phyloP scores from a whole-genome alignment of 2,888 invertebrate species.

The Formica aserva region DNA sequence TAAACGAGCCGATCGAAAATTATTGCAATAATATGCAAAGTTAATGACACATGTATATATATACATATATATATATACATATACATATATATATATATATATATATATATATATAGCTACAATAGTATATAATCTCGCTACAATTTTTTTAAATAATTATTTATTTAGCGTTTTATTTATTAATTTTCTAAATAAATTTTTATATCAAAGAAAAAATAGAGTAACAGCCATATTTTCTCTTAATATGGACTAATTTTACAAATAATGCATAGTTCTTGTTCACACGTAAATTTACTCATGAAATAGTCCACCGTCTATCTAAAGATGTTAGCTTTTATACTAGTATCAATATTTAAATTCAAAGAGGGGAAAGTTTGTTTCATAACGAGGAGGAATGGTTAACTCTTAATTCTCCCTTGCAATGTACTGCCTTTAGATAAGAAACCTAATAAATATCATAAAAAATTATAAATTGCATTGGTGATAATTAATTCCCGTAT shows the following conservation, averaged over 20 bases:
- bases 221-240: background rate
- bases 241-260: background rate
- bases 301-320: background rate
- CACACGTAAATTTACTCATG: background rate
- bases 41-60: conserved; percentile 13
- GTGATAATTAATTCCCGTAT: conserved; percentile 4
- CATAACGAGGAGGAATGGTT: background rate
- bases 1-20: conserved; percentile 11
- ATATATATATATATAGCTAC: background rate
- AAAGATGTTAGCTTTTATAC: background rate
- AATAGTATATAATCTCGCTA: background rate
- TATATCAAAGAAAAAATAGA: background rate
- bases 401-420: background rate
- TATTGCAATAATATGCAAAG: conserved; percentile 1
- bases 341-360: conserved; percentile 28
- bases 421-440: background rate
- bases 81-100: background rate
- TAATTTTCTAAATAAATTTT: background rate
- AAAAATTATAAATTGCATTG: background rate
- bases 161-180: background rate
- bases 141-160: background rate
- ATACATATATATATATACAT: background rate
- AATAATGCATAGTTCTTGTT: background rate
- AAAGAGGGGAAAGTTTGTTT: conserved; percentile 8
- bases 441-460: background rate